A percentile compares a stretch with the other conserved stretches of the same genome.
Conservation (phyloP, 2,113 vertebrate genomes). For the Promerops cafer region DNA sequence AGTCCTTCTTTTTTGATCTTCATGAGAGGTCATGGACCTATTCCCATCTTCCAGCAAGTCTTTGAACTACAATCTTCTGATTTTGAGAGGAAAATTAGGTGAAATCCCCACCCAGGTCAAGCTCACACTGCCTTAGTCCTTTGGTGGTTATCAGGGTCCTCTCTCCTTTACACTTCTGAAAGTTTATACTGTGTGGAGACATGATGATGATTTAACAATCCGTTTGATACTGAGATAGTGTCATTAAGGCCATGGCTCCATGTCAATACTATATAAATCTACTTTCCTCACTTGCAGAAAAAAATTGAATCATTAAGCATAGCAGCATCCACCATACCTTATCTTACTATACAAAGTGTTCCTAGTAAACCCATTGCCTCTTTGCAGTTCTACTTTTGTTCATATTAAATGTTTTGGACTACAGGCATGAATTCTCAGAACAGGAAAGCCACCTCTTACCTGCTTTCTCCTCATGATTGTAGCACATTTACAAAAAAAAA, state of each 20-base stretch:
- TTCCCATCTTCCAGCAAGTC: not conserved
- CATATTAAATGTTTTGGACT: not conserved
- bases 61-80: not conserved
- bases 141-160: not conserved
- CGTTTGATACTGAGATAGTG: not conserved
- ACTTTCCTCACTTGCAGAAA: not conserved
- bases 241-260: not conserved
- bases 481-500: not conserved
- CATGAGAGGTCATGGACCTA: not conserved
- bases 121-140: not conserved
- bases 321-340: not conserved
- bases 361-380: not conserved
- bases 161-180: not conserved
- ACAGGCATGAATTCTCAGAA: not conserved
- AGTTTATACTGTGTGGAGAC: not conserved
- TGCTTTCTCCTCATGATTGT: not conserved
- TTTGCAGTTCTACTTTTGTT: not conserved
- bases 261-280: not conserved
- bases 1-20: not conserved
- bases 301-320: not conserved
- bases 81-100: not conserved
- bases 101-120: not conserved
- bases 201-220: not conserved
- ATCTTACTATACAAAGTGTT: not conserved
- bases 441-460: not conserved